These are phyloP conservation scores for Phyllotis vaccarum DNA, from an alignment of 2,797 vertebrate genomes.

Conservation along the genomic window DNA sequence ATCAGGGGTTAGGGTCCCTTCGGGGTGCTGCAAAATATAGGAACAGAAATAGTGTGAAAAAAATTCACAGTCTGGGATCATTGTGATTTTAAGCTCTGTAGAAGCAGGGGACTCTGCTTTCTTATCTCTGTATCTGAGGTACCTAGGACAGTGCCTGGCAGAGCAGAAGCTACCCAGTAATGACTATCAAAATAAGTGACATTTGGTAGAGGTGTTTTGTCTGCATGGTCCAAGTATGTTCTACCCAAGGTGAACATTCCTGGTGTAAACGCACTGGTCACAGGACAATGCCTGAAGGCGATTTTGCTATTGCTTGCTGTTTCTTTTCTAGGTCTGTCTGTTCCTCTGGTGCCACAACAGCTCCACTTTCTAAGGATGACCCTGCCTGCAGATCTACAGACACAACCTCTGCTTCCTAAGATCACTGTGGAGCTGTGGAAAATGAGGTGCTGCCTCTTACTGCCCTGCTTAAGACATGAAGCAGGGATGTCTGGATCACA, in stretches of 20 bases:
- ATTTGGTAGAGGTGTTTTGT: background rate
- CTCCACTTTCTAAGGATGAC: background rate
- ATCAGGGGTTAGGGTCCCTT: background rate
- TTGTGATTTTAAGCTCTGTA: background rate
- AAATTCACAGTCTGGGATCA: background rate
- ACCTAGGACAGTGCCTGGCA: background rate
- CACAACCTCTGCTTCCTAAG: background rate
- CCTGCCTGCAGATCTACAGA: background rate
- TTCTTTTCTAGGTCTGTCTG: background rate
- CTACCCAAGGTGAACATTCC: background rate
- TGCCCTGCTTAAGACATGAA: background rate
- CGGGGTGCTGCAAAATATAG: background rate
- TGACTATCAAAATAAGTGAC: background rate
- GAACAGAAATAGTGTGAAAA: background rate
- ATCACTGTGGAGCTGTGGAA: background rate
- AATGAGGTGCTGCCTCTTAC: background rate
- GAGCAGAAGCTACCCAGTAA: background rate
- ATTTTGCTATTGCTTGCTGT: background rate
- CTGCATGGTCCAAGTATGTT: background rate
- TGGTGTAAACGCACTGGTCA: background rate
- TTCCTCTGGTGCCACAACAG: fast-evolving
- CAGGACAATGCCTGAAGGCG: background rate
- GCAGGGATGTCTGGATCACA: background rate
- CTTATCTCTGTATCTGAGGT: background rate
- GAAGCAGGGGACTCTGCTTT: background rate